These are phyloP conservation scores for Otocyon megalotis DNA, from an alignment of 2,113 vertebrate genomes.

Conservation along the genomic window DNA sequence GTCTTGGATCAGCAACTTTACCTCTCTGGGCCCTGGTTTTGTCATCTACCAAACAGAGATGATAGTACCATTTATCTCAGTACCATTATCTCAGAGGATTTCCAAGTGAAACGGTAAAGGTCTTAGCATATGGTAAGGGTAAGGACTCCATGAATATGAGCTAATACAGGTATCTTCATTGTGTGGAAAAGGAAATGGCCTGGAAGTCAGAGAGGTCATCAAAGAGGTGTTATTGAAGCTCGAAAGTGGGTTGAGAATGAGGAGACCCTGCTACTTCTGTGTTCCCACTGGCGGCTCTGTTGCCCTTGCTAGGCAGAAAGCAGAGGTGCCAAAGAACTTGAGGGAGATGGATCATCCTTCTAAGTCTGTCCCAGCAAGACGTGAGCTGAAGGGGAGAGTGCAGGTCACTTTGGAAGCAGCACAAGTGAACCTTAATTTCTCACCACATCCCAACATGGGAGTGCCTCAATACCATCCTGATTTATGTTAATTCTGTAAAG, in stretches of 20 bases:
- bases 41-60: not conserved
- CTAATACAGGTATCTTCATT: not conserved
- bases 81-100: not conserved
- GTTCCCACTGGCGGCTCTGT: not conserved
- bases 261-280: not conserved
- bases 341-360: not conserved
- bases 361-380: not conserved
- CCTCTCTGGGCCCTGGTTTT: not conserved
- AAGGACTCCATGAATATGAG: not conserved
- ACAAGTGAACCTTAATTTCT: not conserved
- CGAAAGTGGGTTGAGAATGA: not conserved
- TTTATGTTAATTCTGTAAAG: not conserved
- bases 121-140: not conserved
- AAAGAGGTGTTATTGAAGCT: not conserved
- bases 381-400: not conserved
- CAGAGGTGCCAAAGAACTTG: not conserved
- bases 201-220: not conserved
- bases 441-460: not conserved
- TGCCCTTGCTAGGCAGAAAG: not conserved
- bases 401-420: not conserved
- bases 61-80: not conserved
- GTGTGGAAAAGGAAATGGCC: not conserved
- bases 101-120: not conserved
- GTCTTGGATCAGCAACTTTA: not conserved
- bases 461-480: not conserved